A percentile compares a stretch with the other conserved stretches of the same genome.
Evolutionary conservation across 2,113 vertebrate species (phyloP).

Genomic region (Ondatra zibethicus): DNA sequence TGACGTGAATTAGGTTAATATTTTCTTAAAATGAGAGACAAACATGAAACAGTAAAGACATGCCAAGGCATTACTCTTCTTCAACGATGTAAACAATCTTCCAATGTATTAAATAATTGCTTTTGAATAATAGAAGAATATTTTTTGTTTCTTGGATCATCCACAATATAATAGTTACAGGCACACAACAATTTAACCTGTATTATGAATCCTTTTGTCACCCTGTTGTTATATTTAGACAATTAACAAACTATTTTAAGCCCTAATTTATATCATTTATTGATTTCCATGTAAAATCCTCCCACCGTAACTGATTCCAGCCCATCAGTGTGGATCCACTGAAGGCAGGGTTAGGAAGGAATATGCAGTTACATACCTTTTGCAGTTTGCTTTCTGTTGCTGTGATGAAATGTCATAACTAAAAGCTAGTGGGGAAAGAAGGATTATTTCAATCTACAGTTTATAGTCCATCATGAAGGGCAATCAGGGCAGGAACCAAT

Average conservation of each 20-base stretch:
- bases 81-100: neutral
- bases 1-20: neutral
- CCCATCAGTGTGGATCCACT: neutral
- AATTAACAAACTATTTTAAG: neutral
- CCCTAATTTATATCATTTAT: neutral
- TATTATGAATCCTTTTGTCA: neutral
- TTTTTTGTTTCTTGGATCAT: neutral
- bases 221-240: neutral
- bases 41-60: neutral
- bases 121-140: neutral
- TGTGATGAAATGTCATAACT: neutral
- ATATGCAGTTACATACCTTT: neutral
- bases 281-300: neutral
- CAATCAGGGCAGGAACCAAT: neutral
- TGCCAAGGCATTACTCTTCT: neutral
- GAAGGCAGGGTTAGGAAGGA: neutral
- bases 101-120: neutral
- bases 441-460: neutral
- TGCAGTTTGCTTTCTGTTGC: neutral
- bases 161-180: neutral
- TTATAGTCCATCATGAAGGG: neutral
- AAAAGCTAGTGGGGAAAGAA: neutral
- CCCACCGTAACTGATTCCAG: neutral
- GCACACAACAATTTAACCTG: neutral
- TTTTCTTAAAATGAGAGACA: constrained; percentile 16